phyloP scores from a whole-genome alignment of 1,140 invertebrate species.

The Cydia amplana region DNA sequence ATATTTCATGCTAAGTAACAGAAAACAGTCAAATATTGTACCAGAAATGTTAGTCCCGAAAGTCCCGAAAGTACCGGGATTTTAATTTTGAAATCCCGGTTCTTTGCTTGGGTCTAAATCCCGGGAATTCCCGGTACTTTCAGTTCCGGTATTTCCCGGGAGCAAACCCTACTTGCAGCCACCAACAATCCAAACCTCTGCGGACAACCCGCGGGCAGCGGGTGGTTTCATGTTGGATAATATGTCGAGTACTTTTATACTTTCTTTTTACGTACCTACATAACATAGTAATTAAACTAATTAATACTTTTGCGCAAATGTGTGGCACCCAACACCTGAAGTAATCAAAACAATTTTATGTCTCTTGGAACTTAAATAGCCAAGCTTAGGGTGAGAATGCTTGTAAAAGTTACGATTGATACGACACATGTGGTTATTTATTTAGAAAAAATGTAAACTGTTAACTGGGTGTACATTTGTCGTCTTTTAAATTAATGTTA shows the following conservation, averaged over 20 bases:
- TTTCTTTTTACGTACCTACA: constrained; percentile 56
- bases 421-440: not conserved
- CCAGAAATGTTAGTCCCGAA: no score
- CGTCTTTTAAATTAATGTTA: no score
- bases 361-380: constrained; percentile 46
- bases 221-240: not conserved
- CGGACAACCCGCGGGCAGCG: not conserved
- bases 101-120: no score
- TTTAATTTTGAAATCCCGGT: no score
- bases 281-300: no score
- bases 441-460: not conserved
- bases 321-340: not conserved
- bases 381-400: not conserved
- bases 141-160: no score
- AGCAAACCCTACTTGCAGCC: no score
- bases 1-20: no score
- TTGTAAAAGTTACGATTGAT: not conserved
- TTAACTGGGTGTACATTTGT: no score
- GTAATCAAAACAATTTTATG: constrained; percentile 5
- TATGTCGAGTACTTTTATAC: not conserved
- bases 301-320: not conserved
- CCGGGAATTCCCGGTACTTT: no score
- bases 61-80: no score
- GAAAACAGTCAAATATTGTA: no score
- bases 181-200: not conserved